These are phyloP conservation scores for Osmerus mordax DNA, from an alignment of 2,113 vertebrate species.

Conservation along the genomic window DNA sequence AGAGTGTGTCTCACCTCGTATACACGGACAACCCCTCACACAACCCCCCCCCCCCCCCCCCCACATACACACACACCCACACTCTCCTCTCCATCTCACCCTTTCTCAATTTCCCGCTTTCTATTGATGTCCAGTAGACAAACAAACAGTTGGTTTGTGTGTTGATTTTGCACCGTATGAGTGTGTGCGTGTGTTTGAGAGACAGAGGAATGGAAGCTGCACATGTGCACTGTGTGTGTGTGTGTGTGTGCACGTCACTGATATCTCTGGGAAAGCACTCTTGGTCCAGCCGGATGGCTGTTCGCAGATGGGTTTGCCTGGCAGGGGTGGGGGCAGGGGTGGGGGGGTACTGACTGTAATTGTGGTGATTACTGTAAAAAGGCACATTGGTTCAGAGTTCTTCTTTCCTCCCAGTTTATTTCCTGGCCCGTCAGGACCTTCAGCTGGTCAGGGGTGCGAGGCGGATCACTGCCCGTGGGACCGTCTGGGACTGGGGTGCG, in stretches of 20 bases:
- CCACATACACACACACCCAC: not conserved
- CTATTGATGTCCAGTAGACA: too few species aligned
- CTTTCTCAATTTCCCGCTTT: too few species aligned
- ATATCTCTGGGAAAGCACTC: constrained; percentile 70
- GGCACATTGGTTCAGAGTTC: constrained; percentile 41
- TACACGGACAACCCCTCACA: too few species aligned
- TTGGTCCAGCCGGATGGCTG: constrained; percentile 48
- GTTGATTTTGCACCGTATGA: constrained; percentile 5
- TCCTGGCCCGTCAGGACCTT: constrained; percentile 38
- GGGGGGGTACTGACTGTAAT: constrained; percentile 36
- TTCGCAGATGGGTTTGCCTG: constrained; percentile 63
- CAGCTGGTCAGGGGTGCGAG: constrained; percentile 8
- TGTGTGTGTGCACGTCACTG: constrained; percentile 50
- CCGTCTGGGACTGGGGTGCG: constrained; percentile 29
- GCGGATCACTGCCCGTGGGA: constrained; percentile 32
- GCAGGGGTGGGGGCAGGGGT: constrained; percentile 34
- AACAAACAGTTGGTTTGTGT: too few species aligned
- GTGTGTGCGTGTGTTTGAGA: constrained; percentile 22
- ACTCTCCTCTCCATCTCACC: not conserved
- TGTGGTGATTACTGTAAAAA: constrained; percentile 61
- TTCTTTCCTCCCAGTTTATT: constrained; percentile 38
- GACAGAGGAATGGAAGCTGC: too few species aligned
- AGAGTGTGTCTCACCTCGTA: too few species aligned
- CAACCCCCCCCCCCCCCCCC: not conserved
- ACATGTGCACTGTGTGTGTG: constrained; percentile 3